These are phyloP conservation scores for Mixornis gularis DNA, from an alignment of 2,113 vertebrate species.

Conservation along the genomic window DNA sequence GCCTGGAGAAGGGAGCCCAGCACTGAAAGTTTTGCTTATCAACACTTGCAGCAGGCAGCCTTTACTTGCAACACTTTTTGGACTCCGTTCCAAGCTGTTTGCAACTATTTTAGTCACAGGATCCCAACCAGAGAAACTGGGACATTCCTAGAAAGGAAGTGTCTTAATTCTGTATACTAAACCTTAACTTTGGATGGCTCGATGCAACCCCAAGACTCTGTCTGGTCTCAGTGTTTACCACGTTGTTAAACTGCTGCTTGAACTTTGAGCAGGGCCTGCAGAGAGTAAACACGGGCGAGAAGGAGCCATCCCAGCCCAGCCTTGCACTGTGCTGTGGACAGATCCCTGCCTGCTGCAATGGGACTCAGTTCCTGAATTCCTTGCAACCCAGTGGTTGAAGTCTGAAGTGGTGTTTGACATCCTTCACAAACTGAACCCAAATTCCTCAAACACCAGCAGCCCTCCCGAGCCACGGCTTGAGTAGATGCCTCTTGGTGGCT, in stretches of 20 bases:
- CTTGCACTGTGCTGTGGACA: fast-evolving
- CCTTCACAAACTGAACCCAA: background rate
- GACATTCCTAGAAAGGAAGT: constrained; percentile 26
- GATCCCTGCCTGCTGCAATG: background rate
- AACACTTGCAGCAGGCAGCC: background rate
- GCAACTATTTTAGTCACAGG: constrained; percentile 18
- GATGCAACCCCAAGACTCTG: background rate
- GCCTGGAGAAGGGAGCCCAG: background rate
- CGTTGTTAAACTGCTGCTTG: background rate
- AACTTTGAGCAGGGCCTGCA: background rate
- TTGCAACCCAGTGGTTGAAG: fast-evolving
- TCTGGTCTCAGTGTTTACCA: background rate
- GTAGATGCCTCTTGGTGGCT: background rate
- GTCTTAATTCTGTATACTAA: background rate
- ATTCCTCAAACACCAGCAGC: background rate
- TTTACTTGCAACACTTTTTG: background rate
- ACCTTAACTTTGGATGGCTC: background rate
- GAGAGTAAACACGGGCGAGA: background rate
- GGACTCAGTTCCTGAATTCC: background rate
- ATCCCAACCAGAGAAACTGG: background rate
- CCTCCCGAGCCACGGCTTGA: fast-evolving
- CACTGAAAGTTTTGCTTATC: background rate
- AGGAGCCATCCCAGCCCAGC: background rate
- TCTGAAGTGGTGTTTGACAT: background rate
- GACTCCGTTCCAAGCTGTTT: background rate